Base-by-base conservation (phyloP, 2,113 vertebrate species). In the Perca schrenkii region DNA sequence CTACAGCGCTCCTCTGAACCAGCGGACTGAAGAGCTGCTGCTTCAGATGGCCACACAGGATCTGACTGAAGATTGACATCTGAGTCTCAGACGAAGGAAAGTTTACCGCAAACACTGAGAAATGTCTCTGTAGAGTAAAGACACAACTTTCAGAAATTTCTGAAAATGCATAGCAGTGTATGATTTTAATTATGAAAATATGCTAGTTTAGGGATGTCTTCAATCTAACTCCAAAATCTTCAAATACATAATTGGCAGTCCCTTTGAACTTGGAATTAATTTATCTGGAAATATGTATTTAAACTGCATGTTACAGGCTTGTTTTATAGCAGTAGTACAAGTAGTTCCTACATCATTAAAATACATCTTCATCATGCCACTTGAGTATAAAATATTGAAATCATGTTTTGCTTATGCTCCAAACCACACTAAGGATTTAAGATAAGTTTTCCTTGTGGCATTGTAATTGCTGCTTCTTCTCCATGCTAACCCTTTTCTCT, bases 41-140 rank as follows among this genome's bases (percentile, higher is more conserved):
- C 82, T 94, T 96, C 43, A 97, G 91, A 60, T 96, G 95, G 71
- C 91, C 89, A 73, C 43, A 90, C 80, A 96, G 87, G 75, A 96
- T 95, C 58, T 95, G 95, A 86, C 95, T 89, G 47, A 94, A 97
- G 91, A 97, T 96, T 19, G 93, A 94, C 63, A 13, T 84, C 43
- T 95, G 90, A 1, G 95, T 92, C 52, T 94, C 92, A 67, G 65
- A 36, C 16, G 94, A 97, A 1, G 95, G 95, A 17, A 96, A 96
- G 84, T 95, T 96, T 81, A 97, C 95, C 0, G 95, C 93, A 86
- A 98, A 95, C 82, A 96, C 94, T 36, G 94, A 93, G 86, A 97
- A 97, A 94, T 95, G 91, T 83, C 96, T 95, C 96, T 97, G 94
- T 63, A 84, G 31, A 73, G 11, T 1, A 70, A 69, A 80, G 6